phyloP scores from a whole-genome alignment of 1,140 invertebrate genomes.

The Eueides isabella region DNA sequence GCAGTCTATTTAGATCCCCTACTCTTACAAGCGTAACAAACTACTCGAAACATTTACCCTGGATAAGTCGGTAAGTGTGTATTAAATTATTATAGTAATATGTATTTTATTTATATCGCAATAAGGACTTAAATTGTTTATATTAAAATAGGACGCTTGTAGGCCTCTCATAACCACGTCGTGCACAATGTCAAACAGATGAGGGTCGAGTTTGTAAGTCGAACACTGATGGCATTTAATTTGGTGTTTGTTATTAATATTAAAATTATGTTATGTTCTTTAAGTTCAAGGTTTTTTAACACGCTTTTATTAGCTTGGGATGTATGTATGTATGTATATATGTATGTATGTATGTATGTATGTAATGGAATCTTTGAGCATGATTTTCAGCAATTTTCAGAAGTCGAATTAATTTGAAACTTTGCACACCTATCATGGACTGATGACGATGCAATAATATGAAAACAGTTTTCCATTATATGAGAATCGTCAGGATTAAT shows the following conservation, averaged over 20 bases:
- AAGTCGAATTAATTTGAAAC: no score
- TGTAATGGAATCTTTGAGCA: no score
- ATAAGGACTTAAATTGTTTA: conserved; percentile 4
- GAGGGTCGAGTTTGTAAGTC: conserved; percentile 17
- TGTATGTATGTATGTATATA: no score
- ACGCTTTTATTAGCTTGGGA: no score
- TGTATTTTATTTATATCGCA: neutral
- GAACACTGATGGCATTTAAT: neutral
- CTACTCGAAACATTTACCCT: conserved; percentile 31
- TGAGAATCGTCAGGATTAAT: no score
- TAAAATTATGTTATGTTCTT: neutral
- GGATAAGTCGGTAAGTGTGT: conserved; percentile 12
- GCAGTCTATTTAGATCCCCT: conserved; percentile 19
- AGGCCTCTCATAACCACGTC: conserved; percentile 21
- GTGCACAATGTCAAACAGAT: conserved; percentile 21
- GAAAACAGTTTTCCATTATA: no score
- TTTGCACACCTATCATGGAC: no score
- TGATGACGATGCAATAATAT: no score
- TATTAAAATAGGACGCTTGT: neutral
- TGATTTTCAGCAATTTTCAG: no score
- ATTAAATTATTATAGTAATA: conserved; percentile 15
- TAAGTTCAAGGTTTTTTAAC: neutral
- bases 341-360: no score
- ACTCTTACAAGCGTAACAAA: conserved; percentile 27
- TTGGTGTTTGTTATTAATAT: conserved; percentile 7